phyloP scores from a whole-genome alignment of 2,797 vertebrate genomes.

The Ctenopoma multispine region DNA sequence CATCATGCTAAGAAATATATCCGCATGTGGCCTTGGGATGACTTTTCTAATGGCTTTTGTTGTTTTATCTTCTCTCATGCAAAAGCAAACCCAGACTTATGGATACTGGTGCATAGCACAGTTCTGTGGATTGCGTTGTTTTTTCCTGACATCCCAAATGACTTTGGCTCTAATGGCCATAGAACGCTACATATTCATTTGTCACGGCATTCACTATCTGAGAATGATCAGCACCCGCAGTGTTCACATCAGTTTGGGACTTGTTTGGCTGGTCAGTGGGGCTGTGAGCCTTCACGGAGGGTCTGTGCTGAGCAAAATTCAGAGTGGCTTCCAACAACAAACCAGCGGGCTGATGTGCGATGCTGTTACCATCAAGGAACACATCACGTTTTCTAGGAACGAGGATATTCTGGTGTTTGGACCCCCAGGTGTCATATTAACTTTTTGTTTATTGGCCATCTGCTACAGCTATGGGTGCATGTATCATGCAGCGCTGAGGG shows the following conservation, averaged over 20 bases:
- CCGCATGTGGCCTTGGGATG: background rate
- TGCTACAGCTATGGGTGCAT: constrained; percentile 36
- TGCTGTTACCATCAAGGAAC: constrained; percentile 17
- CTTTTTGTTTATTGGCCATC: constrained; percentile 30
- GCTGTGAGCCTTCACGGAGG: constrained; percentile 14
- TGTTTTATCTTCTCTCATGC: background rate
- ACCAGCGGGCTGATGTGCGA: constrained; percentile 9
- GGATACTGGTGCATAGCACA: background rate
- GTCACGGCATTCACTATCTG: constrained; percentile 20
- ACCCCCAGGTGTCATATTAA: constrained; percentile 6
- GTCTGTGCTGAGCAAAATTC: constrained; percentile 5
- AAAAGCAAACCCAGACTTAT: background rate
- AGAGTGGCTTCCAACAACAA: constrained; percentile 1
- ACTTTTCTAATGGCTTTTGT: background rate
- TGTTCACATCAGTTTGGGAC: background rate
- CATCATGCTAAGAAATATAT: background rate
- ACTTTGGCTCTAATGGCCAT: constrained; percentile 28
- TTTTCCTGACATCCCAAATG: constrained; percentile 23
- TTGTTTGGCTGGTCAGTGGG: constrained; percentile 28
- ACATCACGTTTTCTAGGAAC: background rate
- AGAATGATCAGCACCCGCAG: background rate
- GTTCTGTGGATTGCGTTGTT: constrained; percentile 9
- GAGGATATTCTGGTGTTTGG: constrained; percentile 3
- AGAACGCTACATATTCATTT: constrained; percentile 32
- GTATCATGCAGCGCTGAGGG: constrained; percentile 10